These are phyloP conservation scores for Ophiodon elongatus DNA, from an alignment of 2,113 vertebrate genomes.

Conservation along the genomic window DNA sequence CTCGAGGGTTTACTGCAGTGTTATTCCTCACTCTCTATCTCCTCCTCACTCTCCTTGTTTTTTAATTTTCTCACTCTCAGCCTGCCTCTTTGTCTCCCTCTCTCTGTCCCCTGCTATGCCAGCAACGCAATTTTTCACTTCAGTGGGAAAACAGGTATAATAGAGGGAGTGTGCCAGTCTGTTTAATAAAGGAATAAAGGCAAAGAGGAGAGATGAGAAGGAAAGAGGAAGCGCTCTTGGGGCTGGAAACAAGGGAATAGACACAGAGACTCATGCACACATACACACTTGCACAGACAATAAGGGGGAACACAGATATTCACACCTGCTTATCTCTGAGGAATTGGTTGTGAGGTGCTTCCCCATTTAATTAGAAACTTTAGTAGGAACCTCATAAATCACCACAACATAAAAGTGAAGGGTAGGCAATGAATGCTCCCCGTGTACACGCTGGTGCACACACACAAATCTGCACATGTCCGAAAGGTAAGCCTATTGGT, in stretches of 20 bases:
- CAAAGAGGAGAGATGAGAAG: slow-evolving; percentile 62
- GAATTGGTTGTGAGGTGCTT: slow-evolving; percentile 76
- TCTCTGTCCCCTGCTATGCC: slow-evolving; percentile 50
- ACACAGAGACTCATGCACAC: slow-evolving; percentile 25
- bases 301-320: slow-evolving; percentile 52
- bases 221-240: slow-evolving; percentile 56
- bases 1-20: slow-evolving; percentile 58
- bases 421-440: slow-evolving; percentile 57
- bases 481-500: slow-evolving; percentile 53
- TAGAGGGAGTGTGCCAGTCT: slow-evolving; percentile 58
- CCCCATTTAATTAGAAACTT: slow-evolving; percentile 79
- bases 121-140: slow-evolving; percentile 75
- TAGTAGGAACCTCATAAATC: slow-evolving; percentile 78
- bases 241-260: slow-evolving; percentile 47
- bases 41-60: slow-evolving; percentile 53
- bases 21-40: slow-evolving; percentile 50
- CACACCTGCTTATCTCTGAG: slow-evolving; percentile 75
- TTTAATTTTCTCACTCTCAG: slow-evolving; percentile 57
- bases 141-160: slow-evolving; percentile 69
- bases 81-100: slow-evolving; percentile 50
- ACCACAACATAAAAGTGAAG: slow-evolving; percentile 70
- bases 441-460: slow-evolving; percentile 19
- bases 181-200: slow-evolving; percentile 76
- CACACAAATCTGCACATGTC: slow-evolving; percentile 47
- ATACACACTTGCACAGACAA: slow-evolving; percentile 52